phyloP scores from a whole-genome alignment of 2,888 invertebrate species.

The Microctonus hyperodae region DNA sequence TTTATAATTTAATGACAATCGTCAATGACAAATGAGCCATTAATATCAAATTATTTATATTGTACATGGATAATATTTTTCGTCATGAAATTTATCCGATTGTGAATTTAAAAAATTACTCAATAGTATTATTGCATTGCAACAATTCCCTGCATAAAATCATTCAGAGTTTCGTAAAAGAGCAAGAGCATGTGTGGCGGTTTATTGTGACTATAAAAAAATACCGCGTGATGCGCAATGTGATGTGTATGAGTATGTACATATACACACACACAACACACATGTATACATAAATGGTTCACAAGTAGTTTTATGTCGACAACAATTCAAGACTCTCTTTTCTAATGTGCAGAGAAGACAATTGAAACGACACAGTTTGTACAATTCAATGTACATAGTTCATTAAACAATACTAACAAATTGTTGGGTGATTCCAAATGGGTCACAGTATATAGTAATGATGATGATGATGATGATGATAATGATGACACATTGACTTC shows the following conservation, averaged over 20 bases:
- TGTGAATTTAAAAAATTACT: not conserved
- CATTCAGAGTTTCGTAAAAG: constrained; percentile 5
- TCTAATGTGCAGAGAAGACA: not conserved
- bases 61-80: not conserved
- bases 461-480: not conserved
- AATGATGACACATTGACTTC: not conserved
- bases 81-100: not conserved
- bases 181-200: not conserved
- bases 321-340: not conserved
- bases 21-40: not conserved
- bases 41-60: not conserved
- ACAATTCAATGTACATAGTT: not conserved
- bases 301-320: not conserved
- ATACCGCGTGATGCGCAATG: not conserved
- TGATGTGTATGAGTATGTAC: too few species aligned
- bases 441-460: not conserved
- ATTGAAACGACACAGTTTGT: not conserved
- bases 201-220: not conserved
- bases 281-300: not conserved
- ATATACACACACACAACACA: too few species aligned
- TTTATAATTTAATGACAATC: not conserved
- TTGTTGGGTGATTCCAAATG: not conserved
- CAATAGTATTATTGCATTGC: not conserved
- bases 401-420: not conserved
- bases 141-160: not conserved